These are phyloP conservation scores for Pterostichus niger DNA, from an alignment of 2,888 invertebrate species.

Conservation along the genomic window DNA sequence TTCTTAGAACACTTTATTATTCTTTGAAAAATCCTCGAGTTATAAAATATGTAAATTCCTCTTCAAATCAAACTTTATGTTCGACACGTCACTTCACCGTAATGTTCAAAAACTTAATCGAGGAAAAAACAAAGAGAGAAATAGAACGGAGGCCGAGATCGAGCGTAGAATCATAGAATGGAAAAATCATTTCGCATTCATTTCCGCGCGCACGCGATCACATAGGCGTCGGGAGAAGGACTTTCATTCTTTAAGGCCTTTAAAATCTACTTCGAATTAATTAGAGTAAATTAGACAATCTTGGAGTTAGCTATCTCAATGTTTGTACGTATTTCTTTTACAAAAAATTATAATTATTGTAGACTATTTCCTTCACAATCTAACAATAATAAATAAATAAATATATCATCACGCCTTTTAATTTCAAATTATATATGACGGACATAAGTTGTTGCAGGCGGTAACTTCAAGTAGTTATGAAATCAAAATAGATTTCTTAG, in stretches of 20 bases:
- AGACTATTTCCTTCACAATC: no score
- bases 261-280: neutral
- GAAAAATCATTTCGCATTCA: slow-evolving; percentile 48
- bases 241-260: neutral
- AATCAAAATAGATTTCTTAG: no score
- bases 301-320: no score
- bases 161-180: slow-evolving; percentile 15
- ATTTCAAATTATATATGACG: no score
- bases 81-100: slow-evolving; percentile 46
- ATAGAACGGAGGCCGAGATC: neutral
- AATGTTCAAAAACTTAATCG: slow-evolving; percentile 51
- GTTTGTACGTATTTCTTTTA: no score
- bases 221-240: neutral
- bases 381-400: no score
- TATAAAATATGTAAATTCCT: slow-evolving; percentile 50
- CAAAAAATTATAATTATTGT: no score
- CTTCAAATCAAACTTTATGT: slow-evolving; percentile 51
- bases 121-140: slow-evolving; percentile 52
- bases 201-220: slow-evolving; percentile 25
- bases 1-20: slow-evolving; percentile 31
- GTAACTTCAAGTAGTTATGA: no score
- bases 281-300: no score
- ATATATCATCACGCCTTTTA: no score
- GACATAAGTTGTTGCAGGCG: no score
- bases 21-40: slow-evolving; percentile 43